phyloP scores from a whole-genome alignment of 2,888 invertebrate genomes.

The Cistogaster globosa region DNA sequence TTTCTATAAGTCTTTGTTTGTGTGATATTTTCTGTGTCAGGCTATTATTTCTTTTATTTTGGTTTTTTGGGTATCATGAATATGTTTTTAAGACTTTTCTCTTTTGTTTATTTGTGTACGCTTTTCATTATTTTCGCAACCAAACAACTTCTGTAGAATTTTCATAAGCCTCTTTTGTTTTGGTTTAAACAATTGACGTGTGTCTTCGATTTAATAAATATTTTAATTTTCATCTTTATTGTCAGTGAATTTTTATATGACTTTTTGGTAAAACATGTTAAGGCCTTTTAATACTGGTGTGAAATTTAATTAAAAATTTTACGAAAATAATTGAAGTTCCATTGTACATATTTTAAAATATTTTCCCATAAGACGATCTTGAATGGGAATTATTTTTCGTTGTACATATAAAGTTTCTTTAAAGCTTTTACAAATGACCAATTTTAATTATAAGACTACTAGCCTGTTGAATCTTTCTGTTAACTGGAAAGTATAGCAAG shows the following conservation, averaged over 20 bases:
- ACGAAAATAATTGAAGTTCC: not conserved
- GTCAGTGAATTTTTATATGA: conserved; percentile 52
- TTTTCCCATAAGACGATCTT: not conserved
- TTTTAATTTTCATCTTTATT: conserved; percentile 37
- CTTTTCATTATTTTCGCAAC: conserved; percentile 63
- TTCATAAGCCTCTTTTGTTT: conserved; percentile 55
- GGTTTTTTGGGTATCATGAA: conserved; percentile 75
- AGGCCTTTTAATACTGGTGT: conserved; percentile 68
- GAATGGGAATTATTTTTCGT: not conserved
- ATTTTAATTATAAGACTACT: too few species aligned
- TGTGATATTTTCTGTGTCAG: conserved; percentile 19
- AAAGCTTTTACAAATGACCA: too few species aligned
- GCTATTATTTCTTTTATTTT: conserved; percentile 30
- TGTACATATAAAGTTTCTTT: too few species aligned
- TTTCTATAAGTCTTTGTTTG: conserved; percentile 32
- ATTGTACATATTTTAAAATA: not conserved
- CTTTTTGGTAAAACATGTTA: conserved; percentile 32
- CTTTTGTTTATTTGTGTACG: conserved; percentile 67
- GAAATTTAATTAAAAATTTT: conserved; percentile 42
- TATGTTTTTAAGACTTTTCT: conserved; percentile 76
- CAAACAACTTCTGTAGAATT: conserved; percentile 8
- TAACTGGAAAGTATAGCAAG: too few species aligned
- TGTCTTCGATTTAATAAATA: conserved; percentile 59
- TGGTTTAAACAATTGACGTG: conserved; percentile 57
- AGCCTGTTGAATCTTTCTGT: too few species aligned